phyloP scores from a whole-genome alignment of 2,888 invertebrate species.

The Eristalis tenax region DNA sequence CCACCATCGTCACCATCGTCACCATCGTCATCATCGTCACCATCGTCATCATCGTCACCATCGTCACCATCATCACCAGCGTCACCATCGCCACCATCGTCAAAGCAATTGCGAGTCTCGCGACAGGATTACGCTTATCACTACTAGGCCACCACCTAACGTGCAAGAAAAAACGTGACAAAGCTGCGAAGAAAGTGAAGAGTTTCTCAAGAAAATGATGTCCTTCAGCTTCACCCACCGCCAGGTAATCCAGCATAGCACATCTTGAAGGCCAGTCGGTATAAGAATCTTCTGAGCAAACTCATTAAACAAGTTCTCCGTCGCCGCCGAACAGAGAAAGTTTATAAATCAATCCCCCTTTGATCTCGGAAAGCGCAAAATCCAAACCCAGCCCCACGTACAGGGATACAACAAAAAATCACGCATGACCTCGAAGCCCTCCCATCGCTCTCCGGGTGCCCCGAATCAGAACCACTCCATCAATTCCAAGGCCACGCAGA shows the following conservation, averaged over 20 bases:
- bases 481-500: neutral
- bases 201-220: too few species aligned
- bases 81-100: neutral
- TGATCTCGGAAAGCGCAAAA: neutral
- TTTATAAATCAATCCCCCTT: neutral
- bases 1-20: neutral
- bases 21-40: neutral
- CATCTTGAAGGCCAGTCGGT: neutral
- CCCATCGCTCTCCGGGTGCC: neutral
- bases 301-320: neutral
- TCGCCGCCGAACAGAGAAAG: neutral
- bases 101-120: too few species aligned
- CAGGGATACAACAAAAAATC: conserved; percentile 3
- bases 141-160: too few species aligned
- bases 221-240: too few species aligned
- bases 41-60: neutral
- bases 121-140: too few species aligned
- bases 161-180: too few species aligned
- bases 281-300: neutral
- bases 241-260: neutral
- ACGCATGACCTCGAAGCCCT: conserved; percentile 4
- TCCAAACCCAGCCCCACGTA: neutral
- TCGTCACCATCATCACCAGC: neutral
- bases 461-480: neutral
- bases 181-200: too few species aligned